Evolutionary conservation across 2,113 vertebrate species (phyloP).

Genomic region (Pavo muticus): DNA sequence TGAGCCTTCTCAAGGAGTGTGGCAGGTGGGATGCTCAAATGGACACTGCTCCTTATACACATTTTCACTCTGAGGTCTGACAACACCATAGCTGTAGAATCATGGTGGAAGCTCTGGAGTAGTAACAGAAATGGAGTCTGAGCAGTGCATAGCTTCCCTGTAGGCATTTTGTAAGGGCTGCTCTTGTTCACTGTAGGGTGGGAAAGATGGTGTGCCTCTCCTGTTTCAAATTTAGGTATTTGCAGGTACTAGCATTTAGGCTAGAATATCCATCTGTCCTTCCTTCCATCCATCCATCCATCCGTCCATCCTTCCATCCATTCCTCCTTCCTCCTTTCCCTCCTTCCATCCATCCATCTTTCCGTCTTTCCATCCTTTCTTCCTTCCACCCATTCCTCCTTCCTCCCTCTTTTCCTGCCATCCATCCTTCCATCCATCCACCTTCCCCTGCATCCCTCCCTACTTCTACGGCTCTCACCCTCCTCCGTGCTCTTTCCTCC

Average conservation of each 20-base stretch:
- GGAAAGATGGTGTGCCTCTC: not conserved
- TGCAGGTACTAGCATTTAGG: not conserved
- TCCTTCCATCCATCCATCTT: not conserved
- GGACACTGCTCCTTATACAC: accelerated
- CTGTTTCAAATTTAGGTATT: not conserved
- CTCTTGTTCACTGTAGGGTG: not conserved
- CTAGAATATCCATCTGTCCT: not conserved
- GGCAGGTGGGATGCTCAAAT: not conserved
- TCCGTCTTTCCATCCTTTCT: not conserved
- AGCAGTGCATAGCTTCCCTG: not conserved
- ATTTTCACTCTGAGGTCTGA: accelerated
- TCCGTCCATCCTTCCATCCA: not conserved
- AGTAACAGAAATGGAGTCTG: not conserved
- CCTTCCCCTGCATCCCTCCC: not conserved
- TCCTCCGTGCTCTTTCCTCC: accelerated
- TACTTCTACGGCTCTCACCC: too few species aligned
- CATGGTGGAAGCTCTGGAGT: not conserved
- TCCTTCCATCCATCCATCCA: not conserved
- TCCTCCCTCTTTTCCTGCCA: not conserved
- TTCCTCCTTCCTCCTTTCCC: not conserved
- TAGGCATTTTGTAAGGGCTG: not conserved
- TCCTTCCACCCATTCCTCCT: not conserved
- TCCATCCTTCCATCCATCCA: not conserved
- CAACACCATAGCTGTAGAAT: accelerated
- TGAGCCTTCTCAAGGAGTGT: accelerated